Percentiles rank a stretch among this genome's conserved stretches.
Evolutionary conservation across 2,888 invertebrate genomes (phyloP).

Genomic region (Eupithecia subfuscata): DNA sequence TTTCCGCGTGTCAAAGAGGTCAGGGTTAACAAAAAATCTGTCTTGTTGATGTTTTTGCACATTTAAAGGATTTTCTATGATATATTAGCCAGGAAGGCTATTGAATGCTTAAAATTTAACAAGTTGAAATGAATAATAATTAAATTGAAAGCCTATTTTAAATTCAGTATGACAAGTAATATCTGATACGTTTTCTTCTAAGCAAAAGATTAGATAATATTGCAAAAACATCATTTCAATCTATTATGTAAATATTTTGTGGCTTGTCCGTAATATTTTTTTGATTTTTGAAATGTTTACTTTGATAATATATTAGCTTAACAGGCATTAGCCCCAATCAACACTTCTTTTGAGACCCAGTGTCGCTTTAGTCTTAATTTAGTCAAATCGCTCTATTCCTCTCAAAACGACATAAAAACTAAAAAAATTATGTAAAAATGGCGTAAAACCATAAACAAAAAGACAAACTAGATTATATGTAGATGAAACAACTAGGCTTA

Average conservation of each 20-base stretch:
- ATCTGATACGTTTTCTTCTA: background rate
- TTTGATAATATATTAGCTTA: background rate
- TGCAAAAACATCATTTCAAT: background rate
- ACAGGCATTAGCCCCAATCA: background rate
- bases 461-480: background rate
- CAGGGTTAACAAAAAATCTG: slow-evolving; percentile 25
- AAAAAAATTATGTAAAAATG: background rate
- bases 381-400: no score
- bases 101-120: background rate
- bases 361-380: no score
- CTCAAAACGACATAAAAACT: background rate
- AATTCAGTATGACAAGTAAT: background rate
- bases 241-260: background rate
- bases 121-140: background rate
- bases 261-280: background rate
- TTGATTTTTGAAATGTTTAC: background rate
- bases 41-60: slow-evolving; percentile 28
- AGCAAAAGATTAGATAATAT: background rate
- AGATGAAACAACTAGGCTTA: background rate
- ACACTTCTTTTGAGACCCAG: background rate
- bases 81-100: slow-evolving; percentile 10
- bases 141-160: background rate
- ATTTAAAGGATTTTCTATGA: slow-evolving; percentile 23
- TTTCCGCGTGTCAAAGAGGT: slow-evolving; percentile 23
- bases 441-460: background rate